Conservation (phyloP, 1,140 invertebrate species). For the Ephestia elutella region DNA sequence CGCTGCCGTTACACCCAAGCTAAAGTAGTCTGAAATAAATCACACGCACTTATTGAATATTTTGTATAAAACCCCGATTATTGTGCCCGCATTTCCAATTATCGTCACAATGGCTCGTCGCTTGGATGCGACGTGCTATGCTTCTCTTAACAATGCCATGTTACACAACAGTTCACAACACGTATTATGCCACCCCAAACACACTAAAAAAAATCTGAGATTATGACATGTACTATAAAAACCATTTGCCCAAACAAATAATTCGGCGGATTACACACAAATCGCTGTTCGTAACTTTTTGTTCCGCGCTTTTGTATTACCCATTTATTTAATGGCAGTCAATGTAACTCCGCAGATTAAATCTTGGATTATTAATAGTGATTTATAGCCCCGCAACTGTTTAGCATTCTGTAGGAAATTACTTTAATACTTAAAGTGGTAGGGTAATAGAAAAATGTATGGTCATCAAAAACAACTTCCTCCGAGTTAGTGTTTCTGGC, state of each 20-base stretch:
- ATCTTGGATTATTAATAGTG: conserved; percentile 2
- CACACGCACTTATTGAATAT: conserved; percentile 17
- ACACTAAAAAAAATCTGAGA: conserved; percentile 40
- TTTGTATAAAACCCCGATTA: conserved; percentile 44
- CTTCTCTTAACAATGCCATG: conserved; percentile 43
- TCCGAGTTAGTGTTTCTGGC: background rate
- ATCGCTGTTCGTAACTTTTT: conserved; percentile 29
- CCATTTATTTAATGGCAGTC: conserved; percentile 39
- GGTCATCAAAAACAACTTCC: background rate
- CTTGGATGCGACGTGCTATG: conserved; percentile 38
- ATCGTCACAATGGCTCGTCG: conserved; percentile 38
- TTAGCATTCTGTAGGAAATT: conserved; percentile 5
- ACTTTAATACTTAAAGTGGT: conserved; percentile 4
- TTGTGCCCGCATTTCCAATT: conserved; percentile 50
- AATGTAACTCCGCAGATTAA: conserved; percentile 8
- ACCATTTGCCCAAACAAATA: conserved; percentile 51
- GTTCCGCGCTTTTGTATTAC: conserved; percentile 17
- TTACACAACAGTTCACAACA: conserved; percentile 61
- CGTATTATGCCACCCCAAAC: conserved; percentile 44
- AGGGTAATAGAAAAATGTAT: conserved; percentile 9
- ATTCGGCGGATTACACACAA: conserved; percentile 37
- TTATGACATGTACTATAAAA: conserved; percentile 38
- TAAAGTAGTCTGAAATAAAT: conserved; percentile 4
- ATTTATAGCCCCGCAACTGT: conserved; percentile 5
- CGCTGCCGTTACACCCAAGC: too few relatives aligned